Evolutionary conservation across 92 coral and sea anemone species (phyloP).

Genomic region (Palythoa grandis): DNA sequence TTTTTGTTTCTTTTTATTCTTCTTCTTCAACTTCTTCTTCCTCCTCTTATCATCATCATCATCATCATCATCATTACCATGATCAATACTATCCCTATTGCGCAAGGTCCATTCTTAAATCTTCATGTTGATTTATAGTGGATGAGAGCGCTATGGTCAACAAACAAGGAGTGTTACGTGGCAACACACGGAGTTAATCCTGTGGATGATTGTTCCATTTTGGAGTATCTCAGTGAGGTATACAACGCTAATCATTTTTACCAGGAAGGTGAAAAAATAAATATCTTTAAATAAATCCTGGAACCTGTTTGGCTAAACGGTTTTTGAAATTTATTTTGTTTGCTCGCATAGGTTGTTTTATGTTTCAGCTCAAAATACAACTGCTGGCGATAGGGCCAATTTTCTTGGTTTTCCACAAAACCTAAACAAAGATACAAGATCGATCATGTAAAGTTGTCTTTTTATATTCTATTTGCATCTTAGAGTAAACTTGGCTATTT

Average conservation of each 20-base stretch:
- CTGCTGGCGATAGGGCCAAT: too few relatives aligned
- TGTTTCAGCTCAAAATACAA: too few relatives aligned
- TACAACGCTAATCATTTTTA: not conserved
- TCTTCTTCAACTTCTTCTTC: too few relatives aligned
- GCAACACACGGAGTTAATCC: conserved; percentile 64
- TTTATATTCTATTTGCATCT: too few relatives aligned
- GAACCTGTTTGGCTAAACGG: not conserved
- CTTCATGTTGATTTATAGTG: conserved; percentile 52
- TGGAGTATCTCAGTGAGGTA: conserved; percentile 87
- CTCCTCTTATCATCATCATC: too few relatives aligned
- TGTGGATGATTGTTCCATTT: conserved; percentile 69
- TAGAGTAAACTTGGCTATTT: too few relatives aligned
- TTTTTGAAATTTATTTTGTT: not conserved
- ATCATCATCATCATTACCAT: not conserved
- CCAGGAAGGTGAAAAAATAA: not conserved
- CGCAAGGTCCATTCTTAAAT: not conserved
- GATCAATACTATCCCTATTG: not conserved
- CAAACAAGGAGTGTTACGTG: conserved; percentile 56
- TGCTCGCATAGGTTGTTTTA: not conserved
- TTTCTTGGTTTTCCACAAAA: too few relatives aligned
- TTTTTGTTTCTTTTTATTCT: too few relatives aligned
- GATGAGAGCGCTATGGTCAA: conserved; percentile 64
- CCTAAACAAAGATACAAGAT: too few relatives aligned
- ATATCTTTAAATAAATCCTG: not conserved
- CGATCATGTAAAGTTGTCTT: too few relatives aligned